Base-by-base conservation (phyloP, 2,797 vertebrate genomes). In the Cyclura pinguis region DNA sequence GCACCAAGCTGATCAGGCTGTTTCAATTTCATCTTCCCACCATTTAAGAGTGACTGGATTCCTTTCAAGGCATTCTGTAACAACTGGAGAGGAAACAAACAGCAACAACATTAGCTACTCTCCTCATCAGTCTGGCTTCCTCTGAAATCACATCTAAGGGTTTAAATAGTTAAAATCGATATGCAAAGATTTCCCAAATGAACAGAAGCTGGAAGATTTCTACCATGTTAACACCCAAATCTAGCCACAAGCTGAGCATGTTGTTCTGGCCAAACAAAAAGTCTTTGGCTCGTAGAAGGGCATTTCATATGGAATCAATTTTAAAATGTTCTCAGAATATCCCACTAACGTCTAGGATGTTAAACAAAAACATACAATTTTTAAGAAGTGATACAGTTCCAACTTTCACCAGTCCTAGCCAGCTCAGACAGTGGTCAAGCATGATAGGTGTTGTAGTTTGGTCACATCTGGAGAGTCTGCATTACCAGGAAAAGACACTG, bases 51-150 rank as follows among this genome's bases (percentile, higher is more conserved):
- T 0, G 96, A 98, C 93, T 99, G 99, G 89, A 99, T 96, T 24
- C 99, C 99, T 95, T 98, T 99, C 93, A 99, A 95, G 4, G 99
- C 98, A 84, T 97, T 98, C 92, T 99, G 98, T 89, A 99, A 95
- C 91, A 99, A 95, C 99, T 99, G 38, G 13, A 81, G 32, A 6
- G 8, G 50, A 35, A 52, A 55, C 1, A 93, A 84, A 91, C 91
- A 82, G 57, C 85, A 57, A 8, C 12, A 57, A 9, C 90, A 90
- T 85, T 24, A 67, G 0, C 88, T 18, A 7, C 3, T 92, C 27
- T 72, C 69, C 13, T 32, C 3, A 16, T 16, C 4, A 85, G 35
- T 38, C 78, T 91, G 84, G 50, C 84, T 81, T n/a, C 18, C 1
- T 89, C 76, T 50, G 52, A 69, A 57, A 67, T 27, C 87, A 55